Evolutionary conservation across 2,113 vertebrate genomes (phyloP), one percentile per base, ranked within the genome.

Genomic region (Corythaixoides concolor): DNA sequence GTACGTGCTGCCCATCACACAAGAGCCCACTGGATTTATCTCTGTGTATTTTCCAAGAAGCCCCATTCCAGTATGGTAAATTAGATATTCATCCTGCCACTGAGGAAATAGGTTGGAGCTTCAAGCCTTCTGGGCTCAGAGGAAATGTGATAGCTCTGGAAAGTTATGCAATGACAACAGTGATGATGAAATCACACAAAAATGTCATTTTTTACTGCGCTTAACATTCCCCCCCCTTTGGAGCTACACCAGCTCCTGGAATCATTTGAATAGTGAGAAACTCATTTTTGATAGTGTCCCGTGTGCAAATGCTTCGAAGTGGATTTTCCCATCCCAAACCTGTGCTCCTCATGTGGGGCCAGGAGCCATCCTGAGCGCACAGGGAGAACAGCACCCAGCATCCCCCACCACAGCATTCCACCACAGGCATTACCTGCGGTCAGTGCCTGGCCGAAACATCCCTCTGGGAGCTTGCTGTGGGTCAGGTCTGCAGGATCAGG

Each of bases 1-100:
- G 27, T n/a, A 39, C 0, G 1, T 3, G 3, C 22, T 73, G 49
- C 28, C 30, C 5, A 5, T 47, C 41, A 12, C n/a, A 21, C 41
- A 59, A 64, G 32, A 67, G 15, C 26, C 23, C 30, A 18, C 35
- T 1, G 19, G 21, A 37, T 85, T 23, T 73, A 2, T 49, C 49
- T 56, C 12, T 1, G 0, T 45, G 28, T 69, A 5, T 50, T 26
- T 83, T 85, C 55, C 60, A 43, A 55, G n/a, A 69, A 88, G 15
- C 12, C 27, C 5, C 1, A 0, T 93, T 80, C 50, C 26, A 37
- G 22, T 67, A 24, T 56, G 47, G 32, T 50, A 77, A 74, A 63
- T 59, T 8, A 53, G n/a, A 12, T 86, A 8, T 55, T 84, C 28
- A 35, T 81, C 27, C 6, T 26, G 14, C 28, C 43, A 17, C 60